Conservation (phyloP, 2,888 invertebrate genomes). For the Leptinotarsa rubiginosa region DNA sequence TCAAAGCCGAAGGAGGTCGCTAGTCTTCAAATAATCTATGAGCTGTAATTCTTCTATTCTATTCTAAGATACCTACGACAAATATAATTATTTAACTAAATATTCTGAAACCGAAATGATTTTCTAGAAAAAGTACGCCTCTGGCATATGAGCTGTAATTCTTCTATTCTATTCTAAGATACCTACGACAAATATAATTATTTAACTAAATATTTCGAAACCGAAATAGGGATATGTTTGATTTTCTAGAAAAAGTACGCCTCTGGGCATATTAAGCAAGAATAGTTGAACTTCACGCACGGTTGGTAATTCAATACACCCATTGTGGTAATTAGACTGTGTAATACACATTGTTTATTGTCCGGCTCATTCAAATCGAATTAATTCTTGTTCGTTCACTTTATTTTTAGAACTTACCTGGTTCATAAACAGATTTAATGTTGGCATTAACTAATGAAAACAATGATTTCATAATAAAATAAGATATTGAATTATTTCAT, state of each 20-base stretch:
- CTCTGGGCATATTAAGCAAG: not conserved
- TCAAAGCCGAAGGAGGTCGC: no score
- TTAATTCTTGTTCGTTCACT: not conserved
- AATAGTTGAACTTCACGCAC: not conserved
- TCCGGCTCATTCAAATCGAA: not conserved
- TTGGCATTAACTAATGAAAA: not conserved
- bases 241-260: not conserved
- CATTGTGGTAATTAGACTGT: conserved; percentile 16
- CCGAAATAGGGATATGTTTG: no score
- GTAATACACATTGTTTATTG: conserved; percentile 12
- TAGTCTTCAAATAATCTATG: no score
- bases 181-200: no score
- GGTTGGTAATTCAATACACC: conserved; percentile 5
- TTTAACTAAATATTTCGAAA: no score
- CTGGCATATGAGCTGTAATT: no score
- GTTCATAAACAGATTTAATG: not conserved
- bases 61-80: no score
- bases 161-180: no score
- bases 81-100: no score
- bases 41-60: no score
- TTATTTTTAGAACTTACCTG: conserved; percentile 16
- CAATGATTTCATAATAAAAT: not conserved
- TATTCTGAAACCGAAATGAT: not conserved
- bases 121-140: not conserved
- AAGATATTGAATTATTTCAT: not conserved